A percentile compares a stretch with the other conserved stretches of the same genome.
These are phyloP conservation scores for Cloeon dipterum DNA, from an alignment of 2,888 invertebrate genomes.

Conservation along the genomic window DNA sequence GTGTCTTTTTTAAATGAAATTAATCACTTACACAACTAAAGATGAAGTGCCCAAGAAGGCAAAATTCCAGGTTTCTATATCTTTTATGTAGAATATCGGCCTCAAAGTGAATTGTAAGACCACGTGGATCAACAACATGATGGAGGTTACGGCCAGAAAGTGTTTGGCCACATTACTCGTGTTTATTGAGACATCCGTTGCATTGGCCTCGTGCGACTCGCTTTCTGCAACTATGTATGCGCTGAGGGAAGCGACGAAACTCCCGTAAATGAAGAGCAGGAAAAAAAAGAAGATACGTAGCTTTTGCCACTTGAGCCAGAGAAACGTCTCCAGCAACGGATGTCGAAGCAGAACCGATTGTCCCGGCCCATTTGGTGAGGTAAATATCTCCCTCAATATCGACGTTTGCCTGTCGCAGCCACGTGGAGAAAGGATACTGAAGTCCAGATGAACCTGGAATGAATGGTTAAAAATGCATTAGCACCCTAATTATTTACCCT, in stretches of 20 bases:
- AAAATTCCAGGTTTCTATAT: slow-evolving; percentile 29
- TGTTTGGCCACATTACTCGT: neutral
- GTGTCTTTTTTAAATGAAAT: too few relatives aligned
- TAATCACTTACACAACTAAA: neutral
- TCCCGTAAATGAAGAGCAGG: slow-evolving; percentile 23
- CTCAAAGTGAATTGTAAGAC: slow-evolving; percentile 26
- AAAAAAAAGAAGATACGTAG: slow-evolving; percentile 27
- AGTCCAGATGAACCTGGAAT: slow-evolving; percentile 13
- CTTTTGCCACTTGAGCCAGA: slow-evolving; percentile 30
- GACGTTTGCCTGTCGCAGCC: slow-evolving; percentile 24
- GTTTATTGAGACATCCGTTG: too few relatives aligned
- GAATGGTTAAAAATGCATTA: too few relatives aligned
- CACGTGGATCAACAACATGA: slow-evolving; percentile 20
- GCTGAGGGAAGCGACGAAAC: slow-evolving; percentile 26
- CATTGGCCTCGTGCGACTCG: too few relatives aligned
- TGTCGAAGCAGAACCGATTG: slow-evolving; percentile 21
- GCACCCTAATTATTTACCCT: too few relatives aligned
- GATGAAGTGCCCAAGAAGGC: neutral
- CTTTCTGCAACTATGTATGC: slow-evolving; percentile 16
- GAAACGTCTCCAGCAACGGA: slow-evolving; percentile 30
- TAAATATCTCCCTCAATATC: slow-evolving; percentile 27
- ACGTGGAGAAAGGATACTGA: slow-evolving; percentile 17
- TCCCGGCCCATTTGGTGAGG: neutral
- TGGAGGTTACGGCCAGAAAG: neutral
- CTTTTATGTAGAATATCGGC: slow-evolving; percentile 24